A percentile compares a stretch with the other conserved stretches of the same genome.
phyloP scores from a whole-genome alignment of 2,888 invertebrate species.

The Zaprionus bogoriensis region DNA sequence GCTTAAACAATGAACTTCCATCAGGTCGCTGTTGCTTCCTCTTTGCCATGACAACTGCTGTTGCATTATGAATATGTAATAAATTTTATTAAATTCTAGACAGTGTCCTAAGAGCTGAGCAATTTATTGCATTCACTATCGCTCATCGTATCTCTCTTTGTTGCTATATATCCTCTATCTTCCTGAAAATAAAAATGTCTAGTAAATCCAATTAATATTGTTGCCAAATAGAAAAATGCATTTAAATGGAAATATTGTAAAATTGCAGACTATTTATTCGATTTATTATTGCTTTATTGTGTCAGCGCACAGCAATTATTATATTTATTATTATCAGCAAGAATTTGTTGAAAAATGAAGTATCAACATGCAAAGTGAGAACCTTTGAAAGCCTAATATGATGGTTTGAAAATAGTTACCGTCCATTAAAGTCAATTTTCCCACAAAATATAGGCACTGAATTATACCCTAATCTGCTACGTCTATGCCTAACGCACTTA shows the following conservation, averaged over 20 bases:
- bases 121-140: background rate
- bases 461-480: background rate
- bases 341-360: too few relatives aligned
- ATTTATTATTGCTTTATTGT: background rate
- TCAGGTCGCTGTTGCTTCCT: slow-evolving; percentile 15
- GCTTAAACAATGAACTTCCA: slow-evolving; percentile 67
- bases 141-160: background rate
- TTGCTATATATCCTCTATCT: too few relatives aligned
- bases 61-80: slow-evolving; percentile 28
- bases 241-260: slow-evolving; percentile 1
- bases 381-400: too few relatives aligned
- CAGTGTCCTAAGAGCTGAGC: background rate
- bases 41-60: slow-evolving; percentile 56
- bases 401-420: too few relatives aligned
- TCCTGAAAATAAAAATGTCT: background rate
- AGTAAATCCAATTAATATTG: slow-evolving; percentile 2
- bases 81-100: slow-evolving; percentile 13
- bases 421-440: background rate
- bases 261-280: background rate
- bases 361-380: too few relatives aligned
- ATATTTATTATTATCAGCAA: too few relatives aligned
- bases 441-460: background rate
- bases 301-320: background rate
- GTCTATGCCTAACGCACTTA: background rate
- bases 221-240: background rate